Evolutionary conservation across 1,140 invertebrate species (phyloP), one percentile per base, ranked within the genome.

Genomic region (Euschistus heros): DNA sequence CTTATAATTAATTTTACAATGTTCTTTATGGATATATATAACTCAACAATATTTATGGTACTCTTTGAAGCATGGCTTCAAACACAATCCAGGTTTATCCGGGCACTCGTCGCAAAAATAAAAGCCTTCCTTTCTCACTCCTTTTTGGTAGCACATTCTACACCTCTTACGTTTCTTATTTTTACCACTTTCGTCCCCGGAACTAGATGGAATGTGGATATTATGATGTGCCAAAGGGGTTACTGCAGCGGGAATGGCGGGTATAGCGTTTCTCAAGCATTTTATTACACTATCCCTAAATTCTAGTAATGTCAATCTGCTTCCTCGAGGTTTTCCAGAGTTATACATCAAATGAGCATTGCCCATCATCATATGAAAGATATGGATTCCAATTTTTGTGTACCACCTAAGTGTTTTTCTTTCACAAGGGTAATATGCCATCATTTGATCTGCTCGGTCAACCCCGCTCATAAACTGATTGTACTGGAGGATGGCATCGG

Each of bases 391-490:
- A 13, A 66, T 18, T 63, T 66, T 57, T 7, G 30, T 44, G 24
- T 67, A 63, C 61, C 62, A 68, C 46, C 63, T 42, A n/a, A 69
- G 61, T 14, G 67, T 64, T 63, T 68, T 69, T 50, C 67, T 33
- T 24, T 55, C 22, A 60, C 30, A 62, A 46, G 62, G 52, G 27
- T 69, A 68, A 20, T 54, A 66, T 24, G 63, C n/a, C 44, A 66
- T 33, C 20, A 61, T 26, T 64, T 71, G 69, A 67, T 70, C 69
- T 62, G 68, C 69, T 22, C 59, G 33, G 54, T 71, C 67, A 18
- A 71, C 69, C 15, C 68, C 65, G 8, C 63, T 69, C 69, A 68
- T 71, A 62, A 63, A 67, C 52, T 70, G 64, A 44, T 69, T 69
- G 57, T 71, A 71, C 3, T 68, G 20, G 18, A 55, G 5, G 24